Base-by-base conservation (phyloP, 2,888 invertebrate species). In the Drosophila planitibia region DNA sequence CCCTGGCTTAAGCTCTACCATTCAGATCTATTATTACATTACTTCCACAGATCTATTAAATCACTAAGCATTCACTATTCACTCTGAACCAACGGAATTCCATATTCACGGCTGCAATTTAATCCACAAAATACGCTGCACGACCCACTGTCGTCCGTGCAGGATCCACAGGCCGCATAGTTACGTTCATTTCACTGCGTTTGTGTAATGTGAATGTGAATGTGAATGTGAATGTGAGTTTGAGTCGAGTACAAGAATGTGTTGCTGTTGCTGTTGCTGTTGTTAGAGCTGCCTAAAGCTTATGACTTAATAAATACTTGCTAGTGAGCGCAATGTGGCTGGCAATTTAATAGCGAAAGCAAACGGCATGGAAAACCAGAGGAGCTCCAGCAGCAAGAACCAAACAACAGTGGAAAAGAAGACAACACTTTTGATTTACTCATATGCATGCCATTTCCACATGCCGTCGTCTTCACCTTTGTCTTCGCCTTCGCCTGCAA, bases 271-370 rank as follows among this genome's bases (percentile, higher is more conserved):
- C 22, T 67, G 44, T 35, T 53, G 66, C 51, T 22, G 54, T 55
- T 41, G 49, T 25, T 49, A 44, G 35, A 54, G 69, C 28, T 69
- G 68, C 70, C 49, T 72, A 67, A 70, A 70, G 85, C 85, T 89
- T 85, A 85, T 85, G 85, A 85, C 85, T 85, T 85, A 85, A 85
- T 85, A 85, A 85, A 85, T 87, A 90, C 90, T 82, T 85, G 63
- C 78, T 81, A 81, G 78, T 61, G 89, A 65, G 83, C 76, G 85
- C 87, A 71, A 77, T 82, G 88, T 80, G 90, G 83, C 88, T 85
- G 83, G 85, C 88, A 85, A 89, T 85, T 85, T 85, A 85, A 89
- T 85, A 89, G 87, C 81, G 81, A 82, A 74, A 81, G 82, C 81
- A 87, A 82, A 82, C 82, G 88, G 82, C 78, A 80, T 63, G 71